phyloP scores from a whole-genome alignment of 2,797 vertebrate species.

The Vireo griseus region DNA sequence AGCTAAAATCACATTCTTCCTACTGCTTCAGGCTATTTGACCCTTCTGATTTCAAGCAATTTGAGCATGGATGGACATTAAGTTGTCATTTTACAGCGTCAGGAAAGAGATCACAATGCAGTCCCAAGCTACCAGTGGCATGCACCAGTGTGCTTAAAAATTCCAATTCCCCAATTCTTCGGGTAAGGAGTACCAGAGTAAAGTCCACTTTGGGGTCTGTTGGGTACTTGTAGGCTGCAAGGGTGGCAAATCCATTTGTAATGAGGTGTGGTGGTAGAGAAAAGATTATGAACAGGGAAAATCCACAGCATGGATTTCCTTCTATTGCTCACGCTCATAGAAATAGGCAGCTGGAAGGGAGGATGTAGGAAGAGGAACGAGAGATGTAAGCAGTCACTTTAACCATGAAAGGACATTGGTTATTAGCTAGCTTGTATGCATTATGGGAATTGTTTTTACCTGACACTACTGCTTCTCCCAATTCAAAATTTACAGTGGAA shows the following conservation, averaged over 20 bases:
- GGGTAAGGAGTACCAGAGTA: not conserved
- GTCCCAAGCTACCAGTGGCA: not conserved
- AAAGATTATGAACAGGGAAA: not conserved
- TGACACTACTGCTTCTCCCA: not conserved
- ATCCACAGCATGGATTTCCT: constrained; percentile 11
- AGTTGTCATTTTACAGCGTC: not conserved
- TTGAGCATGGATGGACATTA: not conserved
- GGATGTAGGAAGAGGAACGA: not conserved
- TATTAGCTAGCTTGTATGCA: not conserved
- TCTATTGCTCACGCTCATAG: not conserved
- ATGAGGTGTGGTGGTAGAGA: not conserved
- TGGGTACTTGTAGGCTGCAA: not conserved
- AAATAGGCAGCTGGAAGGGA: not conserved
- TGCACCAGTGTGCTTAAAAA: not conserved
- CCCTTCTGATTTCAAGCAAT: not conserved
- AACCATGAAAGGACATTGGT: not conserved
- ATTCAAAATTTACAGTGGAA: not conserved
- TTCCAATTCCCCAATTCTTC: not conserved
- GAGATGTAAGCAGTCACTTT: not conserved
- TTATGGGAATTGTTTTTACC: not conserved
- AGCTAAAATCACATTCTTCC: not conserved
- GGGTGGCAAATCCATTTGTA: not conserved
- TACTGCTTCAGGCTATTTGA: not conserved
- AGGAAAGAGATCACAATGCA: not conserved
- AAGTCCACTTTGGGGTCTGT: not conserved